phyloP scores from a whole-genome alignment of 1,140 invertebrate genomes.

The Neotoxoptera formosana region DNA sequence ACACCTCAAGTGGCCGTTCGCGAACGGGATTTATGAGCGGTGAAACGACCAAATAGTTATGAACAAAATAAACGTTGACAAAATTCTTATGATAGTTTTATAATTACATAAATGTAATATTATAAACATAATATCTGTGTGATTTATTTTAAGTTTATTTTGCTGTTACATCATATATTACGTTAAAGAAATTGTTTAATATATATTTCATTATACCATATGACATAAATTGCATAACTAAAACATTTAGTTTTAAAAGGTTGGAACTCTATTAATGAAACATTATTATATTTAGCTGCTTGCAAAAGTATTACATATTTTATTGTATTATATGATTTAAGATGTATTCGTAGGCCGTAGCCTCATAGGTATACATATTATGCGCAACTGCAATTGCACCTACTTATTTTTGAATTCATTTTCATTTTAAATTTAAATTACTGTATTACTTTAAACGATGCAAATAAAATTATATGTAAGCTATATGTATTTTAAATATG shows the following conservation, averaged over 20 bases:
- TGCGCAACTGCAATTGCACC: no score
- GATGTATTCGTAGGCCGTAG: not conserved
- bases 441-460: not conserved
- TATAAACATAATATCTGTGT: not conserved
- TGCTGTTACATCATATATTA: not conserved
- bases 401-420: not conserved
- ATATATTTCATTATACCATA: not conserved
- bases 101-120: no score
- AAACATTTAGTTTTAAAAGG: not conserved
- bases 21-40: not conserved
- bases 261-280: not conserved
- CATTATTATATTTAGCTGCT: not conserved
- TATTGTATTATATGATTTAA: not conserved
- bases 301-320: not conserved
- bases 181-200: not conserved
- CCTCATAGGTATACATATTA: not conserved
- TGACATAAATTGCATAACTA: not conserved
- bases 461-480: not conserved
- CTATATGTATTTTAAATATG: not conserved
- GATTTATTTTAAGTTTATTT: not conserved
- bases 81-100: not conserved
- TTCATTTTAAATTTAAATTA: not conserved
- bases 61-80: not conserved
- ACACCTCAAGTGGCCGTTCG: not conserved
- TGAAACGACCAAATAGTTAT: not conserved